Conservation (phyloP, 2,797 vertebrate genomes). For the Melanotaenia parkinsoni region DNA sequence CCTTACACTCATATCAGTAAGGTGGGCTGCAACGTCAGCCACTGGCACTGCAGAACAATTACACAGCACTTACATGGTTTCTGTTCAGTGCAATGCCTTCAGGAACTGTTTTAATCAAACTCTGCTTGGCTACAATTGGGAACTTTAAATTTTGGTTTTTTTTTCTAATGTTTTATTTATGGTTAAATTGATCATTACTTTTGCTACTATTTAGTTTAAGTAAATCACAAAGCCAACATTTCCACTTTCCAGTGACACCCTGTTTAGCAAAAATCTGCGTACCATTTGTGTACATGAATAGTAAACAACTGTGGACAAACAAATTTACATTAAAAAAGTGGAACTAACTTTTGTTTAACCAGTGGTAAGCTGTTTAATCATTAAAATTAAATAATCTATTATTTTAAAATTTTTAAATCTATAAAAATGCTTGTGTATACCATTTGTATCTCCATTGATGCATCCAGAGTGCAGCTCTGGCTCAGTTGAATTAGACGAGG, state of each 20-base stretch:
- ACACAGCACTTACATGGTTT: background rate
- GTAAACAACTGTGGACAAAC: constrained; percentile 11
- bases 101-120: background rate
- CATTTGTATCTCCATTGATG: constrained; percentile 89
- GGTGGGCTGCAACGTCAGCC: background rate
- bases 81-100: background rate
- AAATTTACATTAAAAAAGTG: constrained; percentile 6
- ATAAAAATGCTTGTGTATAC: constrained; percentile 75
- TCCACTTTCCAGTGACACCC: constrained; percentile 10
- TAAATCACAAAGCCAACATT: background rate
- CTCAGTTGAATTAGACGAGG: constrained; percentile 93
- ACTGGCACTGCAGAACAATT: background rate
- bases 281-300: background rate
- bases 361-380: constrained; percentile 17
- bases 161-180: background rate
- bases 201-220: background rate
- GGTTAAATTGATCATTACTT: background rate
- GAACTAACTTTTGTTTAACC: constrained; percentile 19
- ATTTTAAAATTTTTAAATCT: background rate
- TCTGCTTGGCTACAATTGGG: background rate
- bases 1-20: constrained; percentile 9
- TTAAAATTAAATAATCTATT: background rate
- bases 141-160: background rate
- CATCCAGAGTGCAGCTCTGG: constrained; percentile 84
- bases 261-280: constrained; percentile 16